A percentile compares a stretch with the other conserved stretches of the same genome.
phyloP scores from a whole-genome alignment of 2,888 invertebrate species.

The Pandemis corylana region DNA sequence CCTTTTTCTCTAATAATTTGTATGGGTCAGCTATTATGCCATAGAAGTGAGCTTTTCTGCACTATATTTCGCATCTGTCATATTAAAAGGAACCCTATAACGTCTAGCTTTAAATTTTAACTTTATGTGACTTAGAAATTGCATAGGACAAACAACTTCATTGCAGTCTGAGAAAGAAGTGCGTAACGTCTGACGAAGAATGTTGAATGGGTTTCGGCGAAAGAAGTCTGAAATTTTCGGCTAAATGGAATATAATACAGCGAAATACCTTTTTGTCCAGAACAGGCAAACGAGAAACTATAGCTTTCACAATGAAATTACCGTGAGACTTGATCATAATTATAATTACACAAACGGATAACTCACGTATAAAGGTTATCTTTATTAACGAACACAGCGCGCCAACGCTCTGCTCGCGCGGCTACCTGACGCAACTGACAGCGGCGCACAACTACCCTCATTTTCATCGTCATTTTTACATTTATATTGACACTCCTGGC shows the following conservation, averaged over 20 bases:
- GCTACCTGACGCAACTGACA: no score
- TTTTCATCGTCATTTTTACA: no score
- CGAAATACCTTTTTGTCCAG: background rate
- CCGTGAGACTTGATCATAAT: no score
- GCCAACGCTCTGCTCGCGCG: no score
- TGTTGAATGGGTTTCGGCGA: background rate
- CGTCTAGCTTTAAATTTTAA: slow-evolving; percentile 34
- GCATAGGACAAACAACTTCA: slow-evolving; percentile 53
- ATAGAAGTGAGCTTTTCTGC: background rate
- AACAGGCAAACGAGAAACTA: no score
- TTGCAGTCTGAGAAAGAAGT: slow-evolving; percentile 55
- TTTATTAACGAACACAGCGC: no score
- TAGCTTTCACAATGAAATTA: no score
- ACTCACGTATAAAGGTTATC: no score
- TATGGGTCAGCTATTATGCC: no score
- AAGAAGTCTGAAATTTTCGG: background rate
- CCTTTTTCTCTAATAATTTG: background rate
- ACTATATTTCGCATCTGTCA: slow-evolving; percentile 28
- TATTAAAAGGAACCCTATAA: slow-evolving; percentile 34
- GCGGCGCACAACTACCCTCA: no score
- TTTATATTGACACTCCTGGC: no score
- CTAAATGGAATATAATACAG: background rate
- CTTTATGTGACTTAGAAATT: slow-evolving; percentile 40
- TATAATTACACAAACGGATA: no score
- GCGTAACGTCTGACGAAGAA: slow-evolving; percentile 30